phyloP scores from a whole-genome alignment of 2,797 vertebrate species.

The Gobionotothen gibberifrons region DNA sequence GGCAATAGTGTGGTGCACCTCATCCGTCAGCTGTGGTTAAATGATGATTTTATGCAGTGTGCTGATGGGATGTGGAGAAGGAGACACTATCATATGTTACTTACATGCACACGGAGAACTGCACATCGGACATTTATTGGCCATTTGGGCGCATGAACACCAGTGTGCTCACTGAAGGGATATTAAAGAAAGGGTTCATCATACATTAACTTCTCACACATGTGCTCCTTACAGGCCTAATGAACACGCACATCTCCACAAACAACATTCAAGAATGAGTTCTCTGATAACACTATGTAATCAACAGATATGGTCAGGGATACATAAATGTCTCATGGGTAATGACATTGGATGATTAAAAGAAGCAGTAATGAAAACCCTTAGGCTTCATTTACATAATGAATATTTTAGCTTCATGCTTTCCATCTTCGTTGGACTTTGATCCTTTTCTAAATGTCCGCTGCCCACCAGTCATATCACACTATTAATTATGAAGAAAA shows the following conservation, averaged over 20 bases:
- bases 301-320: constrained; percentile 16
- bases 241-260: constrained; percentile 22
- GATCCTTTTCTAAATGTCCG: neutral
- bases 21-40: constrained; percentile 58
- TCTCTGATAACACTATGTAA: constrained; percentile 16
- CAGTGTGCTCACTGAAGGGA: constrained; percentile 44
- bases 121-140: constrained; percentile 61
- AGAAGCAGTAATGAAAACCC: constrained; percentile 1
- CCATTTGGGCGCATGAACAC: constrained; percentile 54
- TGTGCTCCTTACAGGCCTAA: constrained; percentile 16
- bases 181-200: constrained; percentile 26
- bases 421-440: neutral
- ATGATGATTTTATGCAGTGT: constrained; percentile 74
- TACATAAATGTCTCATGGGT: constrained; percentile 4
- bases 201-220: constrained; percentile 43
- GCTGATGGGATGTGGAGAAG: constrained; percentile 71
- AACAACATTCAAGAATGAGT: constrained; percentile 25
- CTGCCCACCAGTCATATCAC: neutral
- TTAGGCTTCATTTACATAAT: neutral
- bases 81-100: constrained; percentile 69
- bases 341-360: constrained; percentile 16
- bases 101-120: constrained; percentile 49
- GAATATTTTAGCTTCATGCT: neutral
- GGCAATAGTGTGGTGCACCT: constrained; percentile 11
- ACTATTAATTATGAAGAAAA: neutral